Percentiles rank a stretch among this genome's conserved stretches.
These are phyloP conservation scores for Psilanteris sp. DNA, from an alignment of 1,140 invertebrate species.

Conservation along the genomic window DNA sequence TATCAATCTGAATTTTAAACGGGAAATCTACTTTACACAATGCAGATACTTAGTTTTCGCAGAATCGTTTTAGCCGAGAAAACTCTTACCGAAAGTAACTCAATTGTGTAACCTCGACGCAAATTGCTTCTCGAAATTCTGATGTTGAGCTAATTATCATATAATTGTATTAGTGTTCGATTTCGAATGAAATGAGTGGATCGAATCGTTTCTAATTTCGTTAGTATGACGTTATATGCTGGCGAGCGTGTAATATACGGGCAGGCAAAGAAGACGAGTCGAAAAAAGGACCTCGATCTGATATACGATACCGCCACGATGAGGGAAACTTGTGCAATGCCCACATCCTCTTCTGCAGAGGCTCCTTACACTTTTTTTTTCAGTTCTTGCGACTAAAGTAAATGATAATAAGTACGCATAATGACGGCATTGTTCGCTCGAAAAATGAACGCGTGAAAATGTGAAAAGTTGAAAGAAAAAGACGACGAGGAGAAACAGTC, in stretches of 20 bases:
- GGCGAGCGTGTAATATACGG: conserved; percentile 33
- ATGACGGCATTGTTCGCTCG: too few relatives aligned
- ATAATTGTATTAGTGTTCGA: conserved; percentile 50
- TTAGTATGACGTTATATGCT: conserved; percentile 16
- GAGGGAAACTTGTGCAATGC: conserved; percentile 59
- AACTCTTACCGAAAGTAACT: conserved; percentile 11
- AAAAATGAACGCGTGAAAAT: too few relatives aligned
- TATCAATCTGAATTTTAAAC: too few relatives aligned
- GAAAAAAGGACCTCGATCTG: conserved; percentile 14
- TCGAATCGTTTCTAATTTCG: conserved; percentile 45
- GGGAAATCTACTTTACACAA: too few relatives aligned
- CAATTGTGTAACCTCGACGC: conserved; percentile 10
- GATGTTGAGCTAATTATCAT: conserved; percentile 46
- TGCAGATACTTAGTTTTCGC: too few relatives aligned
- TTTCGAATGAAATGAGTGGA: conserved; percentile 30
- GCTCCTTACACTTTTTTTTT: too few relatives aligned
- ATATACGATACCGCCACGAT: conserved; percentile 51
- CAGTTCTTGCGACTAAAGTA: too few relatives aligned
- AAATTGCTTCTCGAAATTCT: conserved; percentile 32
- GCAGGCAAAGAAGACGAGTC: conserved; percentile 23
- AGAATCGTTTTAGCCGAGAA: too few relatives aligned
- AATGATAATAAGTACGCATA: too few relatives aligned
- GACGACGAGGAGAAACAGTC: too few relatives aligned
- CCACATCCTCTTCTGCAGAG: conserved; percentile 42
- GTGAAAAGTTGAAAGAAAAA: too few relatives aligned